phyloP scores from a whole-genome alignment of 1,140 invertebrate species.

The Heliconius hewitsoni region DNA sequence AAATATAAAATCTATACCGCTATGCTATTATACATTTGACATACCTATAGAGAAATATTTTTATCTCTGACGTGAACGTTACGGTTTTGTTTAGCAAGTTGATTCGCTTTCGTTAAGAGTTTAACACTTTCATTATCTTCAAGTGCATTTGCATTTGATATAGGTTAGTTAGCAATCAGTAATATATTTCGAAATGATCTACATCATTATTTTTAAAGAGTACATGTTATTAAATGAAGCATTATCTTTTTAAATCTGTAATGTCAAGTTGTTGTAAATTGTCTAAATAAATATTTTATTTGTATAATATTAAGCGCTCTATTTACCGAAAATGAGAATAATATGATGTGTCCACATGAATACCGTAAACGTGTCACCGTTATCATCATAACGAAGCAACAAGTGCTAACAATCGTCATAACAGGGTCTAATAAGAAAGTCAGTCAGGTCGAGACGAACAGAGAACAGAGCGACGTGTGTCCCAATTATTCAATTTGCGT shows the following conservation, averaged over 20 bases:
- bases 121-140: slow-evolving; percentile 30
- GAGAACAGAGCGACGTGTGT: slow-evolving; percentile 22
- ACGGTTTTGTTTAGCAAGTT: slow-evolving; percentile 28
- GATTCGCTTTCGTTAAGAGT: slow-evolving; percentile 29
- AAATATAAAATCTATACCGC: background rate
- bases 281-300: too few relatives aligned
- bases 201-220: too few relatives aligned
- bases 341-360: background rate
- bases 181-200: background rate
- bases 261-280: too few relatives aligned
- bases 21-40: background rate
- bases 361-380: background rate
- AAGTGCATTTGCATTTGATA: slow-evolving; percentile 25
- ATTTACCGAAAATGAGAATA: background rate
- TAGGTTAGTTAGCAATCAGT: background rate
- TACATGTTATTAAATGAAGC: too few relatives aligned
- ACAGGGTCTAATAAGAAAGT: slow-evolving; percentile 14
- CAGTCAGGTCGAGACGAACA: background rate
- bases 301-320: too few relatives aligned
- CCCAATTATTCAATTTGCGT: slow-evolving; percentile 59
- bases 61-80: slow-evolving; percentile 16
- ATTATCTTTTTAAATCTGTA: too few relatives aligned
- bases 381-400: slow-evolving; percentile 15
- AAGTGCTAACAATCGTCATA: slow-evolving; percentile 27
- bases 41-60: background rate